Evolutionary conservation across 2,113 vertebrate species (phyloP).

Genomic region (Haemorhous mexicanus): DNA sequence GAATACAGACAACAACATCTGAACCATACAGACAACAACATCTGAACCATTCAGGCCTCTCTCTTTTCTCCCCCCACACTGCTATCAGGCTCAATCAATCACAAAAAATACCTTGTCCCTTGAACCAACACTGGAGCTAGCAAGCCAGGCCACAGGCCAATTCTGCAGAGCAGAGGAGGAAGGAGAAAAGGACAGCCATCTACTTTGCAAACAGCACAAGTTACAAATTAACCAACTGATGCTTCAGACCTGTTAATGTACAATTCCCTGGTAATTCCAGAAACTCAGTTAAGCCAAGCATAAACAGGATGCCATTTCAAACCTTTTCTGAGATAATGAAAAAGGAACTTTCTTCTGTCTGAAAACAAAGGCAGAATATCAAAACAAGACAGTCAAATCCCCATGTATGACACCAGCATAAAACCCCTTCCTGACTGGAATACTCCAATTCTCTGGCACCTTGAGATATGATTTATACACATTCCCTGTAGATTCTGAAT

Average conservation of each 20-base stretch:
- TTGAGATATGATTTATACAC: neutral
- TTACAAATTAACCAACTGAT: constrained; percentile 77
- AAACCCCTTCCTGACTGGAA: neutral
- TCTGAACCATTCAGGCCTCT: neutral
- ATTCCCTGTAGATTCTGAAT: neutral
- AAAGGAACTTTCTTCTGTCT: neutral
- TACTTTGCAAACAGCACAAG: constrained; percentile 63
- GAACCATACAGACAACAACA: neutral
- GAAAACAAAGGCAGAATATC: neutral
- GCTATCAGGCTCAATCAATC: neutral
- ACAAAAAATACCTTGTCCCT: neutral
- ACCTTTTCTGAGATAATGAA: neutral
- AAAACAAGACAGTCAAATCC: neutral
- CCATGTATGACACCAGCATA: neutral
- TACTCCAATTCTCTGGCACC: neutral
- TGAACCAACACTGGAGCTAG: neutral
- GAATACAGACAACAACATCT: neutral
- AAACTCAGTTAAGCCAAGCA: constrained; percentile 34
- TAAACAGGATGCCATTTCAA: neutral
- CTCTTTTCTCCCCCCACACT: neutral
- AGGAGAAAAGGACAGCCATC: constrained; percentile 33
- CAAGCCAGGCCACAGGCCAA: neutral
- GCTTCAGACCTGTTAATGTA: constrained; percentile 72
- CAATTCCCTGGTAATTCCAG: constrained; percentile 61
- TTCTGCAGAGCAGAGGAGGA: neutral